Conservation (phyloP, 2,113 vertebrate genomes). For the Talpa occidentalis region DNA sequence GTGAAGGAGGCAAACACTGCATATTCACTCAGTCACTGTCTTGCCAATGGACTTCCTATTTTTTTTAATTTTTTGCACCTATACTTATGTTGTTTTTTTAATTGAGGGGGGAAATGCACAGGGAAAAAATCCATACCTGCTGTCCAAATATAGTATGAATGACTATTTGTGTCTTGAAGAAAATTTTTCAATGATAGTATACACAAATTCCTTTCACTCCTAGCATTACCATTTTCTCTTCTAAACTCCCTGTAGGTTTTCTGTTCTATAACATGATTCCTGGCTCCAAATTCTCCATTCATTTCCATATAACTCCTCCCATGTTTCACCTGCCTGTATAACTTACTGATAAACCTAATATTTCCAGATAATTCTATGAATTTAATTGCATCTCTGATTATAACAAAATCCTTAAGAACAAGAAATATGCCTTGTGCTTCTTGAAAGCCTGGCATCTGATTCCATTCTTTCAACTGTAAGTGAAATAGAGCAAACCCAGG, state of each 20-base stretch:
- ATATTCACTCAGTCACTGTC: neutral
- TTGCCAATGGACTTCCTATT: neutral
- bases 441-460: constrained; percentile 44
- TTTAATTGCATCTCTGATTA: neutral
- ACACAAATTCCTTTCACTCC: neutral
- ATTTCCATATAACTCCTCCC: neutral
- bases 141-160: neutral
- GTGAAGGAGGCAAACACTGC: no score
- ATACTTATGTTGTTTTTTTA: neutral
- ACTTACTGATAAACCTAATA: neutral
- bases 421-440: neutral
- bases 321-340: neutral
- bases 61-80: neutral
- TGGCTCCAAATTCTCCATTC: neutral
- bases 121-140: neutral
- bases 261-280: neutral
- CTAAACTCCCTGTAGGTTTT: neutral
- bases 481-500: no score
- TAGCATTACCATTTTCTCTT: neutral
- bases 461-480: neutral
- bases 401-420: neutral
- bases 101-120: neutral
- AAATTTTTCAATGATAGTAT: neutral
- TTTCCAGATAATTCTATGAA: neutral
- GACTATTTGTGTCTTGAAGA: neutral